Conservation (phyloP, 2,797 vertebrate genomes). For the Delichon dasypus region DNA sequence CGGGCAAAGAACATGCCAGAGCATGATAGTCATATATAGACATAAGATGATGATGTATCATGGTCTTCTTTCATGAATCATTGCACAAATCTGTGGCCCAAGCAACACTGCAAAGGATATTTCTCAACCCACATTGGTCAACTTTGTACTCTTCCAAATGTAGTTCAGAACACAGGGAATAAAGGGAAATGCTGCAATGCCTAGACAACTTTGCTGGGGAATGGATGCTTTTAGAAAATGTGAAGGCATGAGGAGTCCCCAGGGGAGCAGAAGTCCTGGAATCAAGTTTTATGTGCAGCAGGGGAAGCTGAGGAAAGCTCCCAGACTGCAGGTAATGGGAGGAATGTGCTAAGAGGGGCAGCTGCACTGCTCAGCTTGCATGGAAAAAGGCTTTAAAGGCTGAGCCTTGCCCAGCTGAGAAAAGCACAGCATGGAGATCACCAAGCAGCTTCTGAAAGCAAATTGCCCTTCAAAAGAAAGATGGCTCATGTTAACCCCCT, state of each 20-base stretch:
- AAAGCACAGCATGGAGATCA: neutral
- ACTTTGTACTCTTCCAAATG: neutral
- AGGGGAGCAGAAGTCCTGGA: neutral
- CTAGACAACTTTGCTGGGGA: neutral
- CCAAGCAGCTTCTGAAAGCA: neutral
- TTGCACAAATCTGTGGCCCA: neutral
- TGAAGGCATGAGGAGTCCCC: neutral
- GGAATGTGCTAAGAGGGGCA: neutral
- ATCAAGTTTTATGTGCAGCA: accelerated
- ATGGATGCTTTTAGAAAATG: neutral
- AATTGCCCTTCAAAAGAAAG: conserved; percentile 8
- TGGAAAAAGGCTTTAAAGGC: neutral
- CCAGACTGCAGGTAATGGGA: neutral
- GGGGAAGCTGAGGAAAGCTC: neutral
- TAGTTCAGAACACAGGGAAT: neutral
- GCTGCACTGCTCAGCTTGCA: neutral
- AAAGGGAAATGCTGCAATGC: neutral
- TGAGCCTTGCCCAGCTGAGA: neutral
- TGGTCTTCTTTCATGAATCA: neutral
- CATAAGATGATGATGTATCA: neutral
- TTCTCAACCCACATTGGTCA: neutral
- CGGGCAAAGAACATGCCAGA: neutral
- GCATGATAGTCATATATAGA: neutral
- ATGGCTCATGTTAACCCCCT: neutral
- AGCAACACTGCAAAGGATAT: neutral